Percentiles rank a stretch among this genome's conserved stretches.
These are phyloP conservation scores for Cephalopholis sonnerati DNA, from an alignment of 2,113 vertebrate genomes.

Conservation along the genomic window DNA sequence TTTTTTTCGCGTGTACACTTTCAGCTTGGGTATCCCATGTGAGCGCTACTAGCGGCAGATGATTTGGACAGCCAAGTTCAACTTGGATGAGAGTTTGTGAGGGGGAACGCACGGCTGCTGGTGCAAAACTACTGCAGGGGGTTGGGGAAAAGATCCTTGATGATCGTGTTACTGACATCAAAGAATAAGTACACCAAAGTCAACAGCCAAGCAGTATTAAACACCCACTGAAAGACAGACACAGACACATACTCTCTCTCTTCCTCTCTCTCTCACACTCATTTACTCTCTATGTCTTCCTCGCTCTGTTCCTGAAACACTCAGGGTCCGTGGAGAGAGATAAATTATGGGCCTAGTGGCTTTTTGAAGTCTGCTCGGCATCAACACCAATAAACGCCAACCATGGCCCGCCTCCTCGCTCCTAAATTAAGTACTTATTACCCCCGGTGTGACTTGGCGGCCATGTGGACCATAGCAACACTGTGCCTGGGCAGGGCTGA, in stretches of 20 bases:
- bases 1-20: constrained; percentile 76
- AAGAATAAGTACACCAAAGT: constrained; percentile 79
- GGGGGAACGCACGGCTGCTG: constrained; percentile 43
- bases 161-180: constrained; percentile 83
- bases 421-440: constrained; percentile 84
- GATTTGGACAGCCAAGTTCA: constrained; percentile 76
- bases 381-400: constrained; percentile 81
- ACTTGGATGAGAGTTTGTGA: constrained; percentile 68
- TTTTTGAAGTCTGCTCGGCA: constrained; percentile 82
- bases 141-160: constrained; percentile 72
- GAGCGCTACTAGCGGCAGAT: constrained; percentile 63
- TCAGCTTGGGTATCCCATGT: constrained; percentile 79
- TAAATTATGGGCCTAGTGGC: constrained; percentile 78
- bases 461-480: constrained; percentile 57
- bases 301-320: constrained; percentile 72
- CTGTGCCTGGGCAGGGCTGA: constrained; percentile 37
- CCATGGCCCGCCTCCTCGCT: constrained; percentile 68
- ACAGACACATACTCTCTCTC: constrained; percentile 52
- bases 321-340: constrained; percentile 74
- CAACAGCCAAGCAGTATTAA: constrained; percentile 78
- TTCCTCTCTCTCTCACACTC: constrained; percentile 60
- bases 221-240: constrained; percentile 71
- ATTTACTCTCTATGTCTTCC: constrained; percentile 72
- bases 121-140: constrained; percentile 72
- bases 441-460: constrained; percentile 74